Conservation (phyloP, 2,888 invertebrate species). For the Baronia brevicornis region DNA sequence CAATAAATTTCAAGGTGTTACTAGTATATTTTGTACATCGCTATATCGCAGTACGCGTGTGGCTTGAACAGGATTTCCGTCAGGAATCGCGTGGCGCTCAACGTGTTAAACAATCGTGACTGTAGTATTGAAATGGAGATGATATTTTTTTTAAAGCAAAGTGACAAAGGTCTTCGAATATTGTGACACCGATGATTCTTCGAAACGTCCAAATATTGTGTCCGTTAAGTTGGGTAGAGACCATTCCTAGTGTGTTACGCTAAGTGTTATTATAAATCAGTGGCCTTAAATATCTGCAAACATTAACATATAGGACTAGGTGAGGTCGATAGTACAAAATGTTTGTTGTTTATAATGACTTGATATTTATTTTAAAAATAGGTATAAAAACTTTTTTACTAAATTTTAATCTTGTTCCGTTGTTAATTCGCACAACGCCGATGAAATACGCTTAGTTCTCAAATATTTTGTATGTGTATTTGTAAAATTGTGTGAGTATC, state of each 20-base stretch:
- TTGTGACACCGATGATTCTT: constrained; percentile 7
- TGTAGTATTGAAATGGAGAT: too few species aligned
- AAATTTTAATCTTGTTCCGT: constrained; percentile 7
- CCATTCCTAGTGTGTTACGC: constrained; percentile 26
- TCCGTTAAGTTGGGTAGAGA: constrained; percentile 26
- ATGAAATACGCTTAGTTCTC: constrained; percentile 51
- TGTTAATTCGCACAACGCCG: constrained; percentile 46
- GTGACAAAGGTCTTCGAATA: neutral
- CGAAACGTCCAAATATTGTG: constrained; percentile 22
- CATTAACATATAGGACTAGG: constrained; percentile 12
- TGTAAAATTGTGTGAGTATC: constrained; percentile 25
- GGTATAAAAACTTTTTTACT: constrained; percentile 4
- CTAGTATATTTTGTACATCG: too few species aligned
- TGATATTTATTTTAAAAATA: constrained; percentile 17
- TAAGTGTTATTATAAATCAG: constrained; percentile 17
- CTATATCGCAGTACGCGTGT: too few species aligned
- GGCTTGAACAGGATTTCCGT: too few species aligned
- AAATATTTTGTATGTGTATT: constrained; percentile 42
- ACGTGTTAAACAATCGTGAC: too few species aligned
- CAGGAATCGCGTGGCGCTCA: too few species aligned
- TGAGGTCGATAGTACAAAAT: constrained; percentile 54
- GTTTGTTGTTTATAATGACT: constrained; percentile 27
- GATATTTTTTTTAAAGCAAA: too few species aligned
- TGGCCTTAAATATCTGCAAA: constrained; percentile 30
- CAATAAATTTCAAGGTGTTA: too few species aligned